Conservation (phyloP, 2,888 invertebrate species). For the Gortyna flavago region DNA sequence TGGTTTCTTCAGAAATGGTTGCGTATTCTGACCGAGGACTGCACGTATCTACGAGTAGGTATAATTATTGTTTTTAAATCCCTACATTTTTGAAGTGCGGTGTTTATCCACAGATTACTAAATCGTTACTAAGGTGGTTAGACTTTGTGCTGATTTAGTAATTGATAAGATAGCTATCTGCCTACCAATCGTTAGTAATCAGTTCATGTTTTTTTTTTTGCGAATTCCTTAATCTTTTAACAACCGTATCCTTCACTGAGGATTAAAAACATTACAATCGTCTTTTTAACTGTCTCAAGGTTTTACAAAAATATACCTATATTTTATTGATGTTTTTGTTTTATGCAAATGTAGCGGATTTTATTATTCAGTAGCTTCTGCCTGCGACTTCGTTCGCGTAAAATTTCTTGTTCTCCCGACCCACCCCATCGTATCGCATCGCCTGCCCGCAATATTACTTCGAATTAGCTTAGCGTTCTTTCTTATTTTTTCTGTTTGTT, state of each 20-base stretch:
- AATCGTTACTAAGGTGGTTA: no score
- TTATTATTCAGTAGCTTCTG: conserved; percentile 23
- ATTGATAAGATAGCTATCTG: conserved; percentile 6
- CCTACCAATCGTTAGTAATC: conserved; percentile 5
- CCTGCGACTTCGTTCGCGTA: not conserved
- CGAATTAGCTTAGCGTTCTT: not conserved
- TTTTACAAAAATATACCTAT: conserved; percentile 35
- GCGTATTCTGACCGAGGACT: conserved; percentile 15
- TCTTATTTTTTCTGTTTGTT: not conserved
- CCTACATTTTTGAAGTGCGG: not conserved
- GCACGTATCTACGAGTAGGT: not conserved
- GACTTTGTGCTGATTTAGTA: not conserved
- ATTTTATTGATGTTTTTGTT: conserved; percentile 16
- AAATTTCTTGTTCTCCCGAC: not conserved
- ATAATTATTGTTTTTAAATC: conserved; percentile 20
- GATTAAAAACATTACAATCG: conserved; percentile 46
- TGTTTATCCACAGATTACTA: no score
- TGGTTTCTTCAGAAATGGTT: conserved; percentile 41
- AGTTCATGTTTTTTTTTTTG: conserved; percentile 10
- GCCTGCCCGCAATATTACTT: no score
- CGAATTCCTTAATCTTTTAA: conserved; percentile 20
- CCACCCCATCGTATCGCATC: no score
- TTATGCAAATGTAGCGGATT: conserved; percentile 29
- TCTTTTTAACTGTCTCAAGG: conserved; percentile 57
- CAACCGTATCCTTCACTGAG: conserved; percentile 28